Conservation (phyloP, 2,888 invertebrate genomes). For the Nemurella pictetii region DNA sequence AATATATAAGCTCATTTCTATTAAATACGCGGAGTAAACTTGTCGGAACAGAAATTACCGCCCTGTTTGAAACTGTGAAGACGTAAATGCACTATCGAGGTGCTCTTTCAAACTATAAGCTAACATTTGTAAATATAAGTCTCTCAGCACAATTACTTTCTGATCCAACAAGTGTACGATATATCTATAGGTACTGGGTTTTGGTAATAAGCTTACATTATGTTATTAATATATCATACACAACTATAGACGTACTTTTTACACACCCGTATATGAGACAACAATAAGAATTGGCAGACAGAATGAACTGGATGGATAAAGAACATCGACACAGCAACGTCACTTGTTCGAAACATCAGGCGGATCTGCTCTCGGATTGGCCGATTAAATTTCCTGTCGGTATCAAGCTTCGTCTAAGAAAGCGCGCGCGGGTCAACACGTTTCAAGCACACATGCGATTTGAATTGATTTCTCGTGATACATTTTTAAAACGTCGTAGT, state of each 20-base stretch:
- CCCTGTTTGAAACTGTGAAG: too few relatives aligned
- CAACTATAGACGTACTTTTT: neutral
- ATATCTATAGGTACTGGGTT: neutral
- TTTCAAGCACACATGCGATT: neutral
- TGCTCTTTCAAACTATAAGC: too few relatives aligned
- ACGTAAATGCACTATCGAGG: too few relatives aligned
- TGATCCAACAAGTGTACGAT: neutral
- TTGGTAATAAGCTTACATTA: neutral
- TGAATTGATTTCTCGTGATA: neutral
- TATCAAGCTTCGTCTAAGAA: too few relatives aligned
- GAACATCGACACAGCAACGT: neutral
- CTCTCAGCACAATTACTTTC: neutral
- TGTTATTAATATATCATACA: neutral
- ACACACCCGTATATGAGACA: neutral
- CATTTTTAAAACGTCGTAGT: neutral
- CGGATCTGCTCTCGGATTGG: neutral
- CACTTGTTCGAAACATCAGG: neutral
- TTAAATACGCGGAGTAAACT: neutral
- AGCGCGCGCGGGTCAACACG: neutral
- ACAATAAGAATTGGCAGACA: neutral
- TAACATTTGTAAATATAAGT: too few relatives aligned
- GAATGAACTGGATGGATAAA: neutral
- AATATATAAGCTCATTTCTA: conserved; percentile 27
- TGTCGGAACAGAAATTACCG: neutral
- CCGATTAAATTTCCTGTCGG: too few relatives aligned